phyloP scores from a whole-genome alignment of 2,888 invertebrate genomes.

The Dichetophora obliterata region DNA sequence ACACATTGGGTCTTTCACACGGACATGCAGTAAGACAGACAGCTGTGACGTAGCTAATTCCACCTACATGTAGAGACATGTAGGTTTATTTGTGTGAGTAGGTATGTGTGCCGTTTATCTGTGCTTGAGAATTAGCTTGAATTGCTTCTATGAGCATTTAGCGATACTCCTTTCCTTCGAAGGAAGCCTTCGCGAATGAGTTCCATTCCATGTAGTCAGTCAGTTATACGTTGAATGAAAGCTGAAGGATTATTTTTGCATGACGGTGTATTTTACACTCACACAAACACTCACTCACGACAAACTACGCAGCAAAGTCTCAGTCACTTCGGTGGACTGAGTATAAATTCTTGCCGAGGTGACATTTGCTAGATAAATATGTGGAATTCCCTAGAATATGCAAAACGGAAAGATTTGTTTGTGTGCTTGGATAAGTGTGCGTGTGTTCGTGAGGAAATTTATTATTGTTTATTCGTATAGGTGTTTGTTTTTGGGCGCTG shows the following conservation, averaged over 20 bases:
- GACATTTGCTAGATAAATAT: constrained; percentile 60
- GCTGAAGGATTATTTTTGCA: constrained; percentile 30
- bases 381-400: neutral
- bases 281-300: neutral
- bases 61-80: neutral
- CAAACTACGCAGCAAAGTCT: neutral
- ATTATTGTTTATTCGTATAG: neutral
- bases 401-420: constrained; percentile 5
- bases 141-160: neutral
- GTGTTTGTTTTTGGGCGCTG: neutral
- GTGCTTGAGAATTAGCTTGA: constrained; percentile 9
- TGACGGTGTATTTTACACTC: constrained; percentile 13
- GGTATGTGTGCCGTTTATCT: neutral
- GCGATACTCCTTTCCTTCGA: neutral
- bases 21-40: neutral
- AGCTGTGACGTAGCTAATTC: neutral
- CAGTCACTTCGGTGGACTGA: neutral
- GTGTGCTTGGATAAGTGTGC: neutral
- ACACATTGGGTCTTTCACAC: neutral
- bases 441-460: neutral
- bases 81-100: neutral
- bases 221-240: constrained; percentile 1
- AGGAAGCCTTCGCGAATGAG: constrained; percentile 5
- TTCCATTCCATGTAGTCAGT: neutral
- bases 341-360: constrained; percentile 50